These are phyloP conservation scores for Enhydra lutris DNA, from an alignment of 2,113 vertebrate genomes.

Conservation along the genomic window DNA sequence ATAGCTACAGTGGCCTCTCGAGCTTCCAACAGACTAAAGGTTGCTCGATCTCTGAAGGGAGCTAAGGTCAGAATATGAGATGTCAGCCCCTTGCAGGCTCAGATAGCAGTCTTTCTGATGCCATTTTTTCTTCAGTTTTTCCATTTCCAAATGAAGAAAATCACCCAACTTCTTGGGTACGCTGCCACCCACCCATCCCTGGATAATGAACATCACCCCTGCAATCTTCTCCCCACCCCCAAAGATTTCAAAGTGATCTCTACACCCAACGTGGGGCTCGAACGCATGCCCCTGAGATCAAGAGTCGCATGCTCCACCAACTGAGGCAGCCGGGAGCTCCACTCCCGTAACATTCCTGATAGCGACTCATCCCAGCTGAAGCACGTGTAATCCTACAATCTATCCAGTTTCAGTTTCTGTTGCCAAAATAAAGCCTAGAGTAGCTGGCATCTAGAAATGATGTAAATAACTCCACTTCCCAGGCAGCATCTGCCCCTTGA, in stretches of 20 bases:
- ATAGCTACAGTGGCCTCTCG: neutral
- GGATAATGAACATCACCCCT: neutral
- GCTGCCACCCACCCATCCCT: neutral
- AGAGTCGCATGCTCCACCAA: neutral
- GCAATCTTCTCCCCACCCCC: neutral
- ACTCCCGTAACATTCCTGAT: neutral
- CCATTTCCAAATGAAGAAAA: constrained; percentile 13
- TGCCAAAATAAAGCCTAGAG: constrained; percentile 4
- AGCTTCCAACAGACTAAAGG: neutral
- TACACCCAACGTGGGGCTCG: neutral
- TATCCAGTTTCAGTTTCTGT: neutral
- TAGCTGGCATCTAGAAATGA: neutral
- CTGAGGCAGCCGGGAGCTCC: neutral
- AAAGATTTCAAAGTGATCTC: neutral
- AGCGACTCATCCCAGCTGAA: neutral
- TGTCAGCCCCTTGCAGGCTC: neutral
- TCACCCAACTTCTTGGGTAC: neutral
- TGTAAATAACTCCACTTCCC: neutral
- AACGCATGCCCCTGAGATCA: neutral
- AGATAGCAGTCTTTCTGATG: neutral
- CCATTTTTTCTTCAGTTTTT: neutral
- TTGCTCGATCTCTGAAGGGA: neutral
- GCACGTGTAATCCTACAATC: neutral
- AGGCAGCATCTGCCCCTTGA: neutral
- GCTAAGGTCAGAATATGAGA: neutral